These are phyloP conservation scores for Drosophila maculinotata DNA, from an alignment of 2,888 invertebrate genomes.

Conservation along the genomic window DNA sequence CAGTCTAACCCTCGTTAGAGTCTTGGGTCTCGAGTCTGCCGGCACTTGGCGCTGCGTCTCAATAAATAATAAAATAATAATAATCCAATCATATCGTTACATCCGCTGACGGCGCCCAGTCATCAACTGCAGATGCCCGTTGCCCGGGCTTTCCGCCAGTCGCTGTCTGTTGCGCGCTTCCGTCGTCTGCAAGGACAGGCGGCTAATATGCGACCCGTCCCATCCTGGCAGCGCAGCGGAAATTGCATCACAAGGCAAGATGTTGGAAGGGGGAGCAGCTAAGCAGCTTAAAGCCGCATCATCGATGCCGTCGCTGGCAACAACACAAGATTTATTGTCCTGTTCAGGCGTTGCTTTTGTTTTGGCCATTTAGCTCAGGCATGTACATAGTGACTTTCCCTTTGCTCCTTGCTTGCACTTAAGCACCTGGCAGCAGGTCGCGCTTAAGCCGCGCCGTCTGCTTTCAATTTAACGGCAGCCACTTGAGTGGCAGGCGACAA, in stretches of 20 bases:
- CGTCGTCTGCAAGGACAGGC: constrained; percentile 51
- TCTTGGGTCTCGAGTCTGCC: constrained; percentile 6
- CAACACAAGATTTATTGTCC: constrained; percentile 65
- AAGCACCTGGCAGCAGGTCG: constrained; percentile 22
- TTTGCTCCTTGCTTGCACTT: constrained; percentile 31
- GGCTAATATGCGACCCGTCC: constrained; percentile 53
- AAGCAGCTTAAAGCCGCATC: constrained; percentile 78
- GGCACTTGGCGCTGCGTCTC: constrained; percentile 67
- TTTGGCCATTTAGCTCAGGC: constrained; percentile 57
- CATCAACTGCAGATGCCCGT: constrained; percentile 48
- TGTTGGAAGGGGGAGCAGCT: constrained; percentile 34
- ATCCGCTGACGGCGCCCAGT: constrained; percentile 70
- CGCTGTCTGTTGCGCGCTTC: constrained; percentile 49
- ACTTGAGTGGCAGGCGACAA: constrained; percentile 12
- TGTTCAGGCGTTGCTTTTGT: constrained; percentile 43
- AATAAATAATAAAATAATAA: constrained; percentile 83
- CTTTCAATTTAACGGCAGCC: constrained; percentile 14
- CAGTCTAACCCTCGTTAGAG: background rate
- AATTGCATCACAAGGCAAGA: constrained; percentile 65
- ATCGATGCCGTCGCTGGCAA: constrained; percentile 56
- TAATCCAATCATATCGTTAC: constrained; percentile 83
- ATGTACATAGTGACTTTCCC: constrained; percentile 9
- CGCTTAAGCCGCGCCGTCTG: constrained; percentile 27
- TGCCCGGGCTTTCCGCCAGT: constrained; percentile 12
- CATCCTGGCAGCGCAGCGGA: constrained; percentile 63